phyloP scores from a whole-genome alignment of 2,797 vertebrate species.

The Pangasius djambal region DNA sequence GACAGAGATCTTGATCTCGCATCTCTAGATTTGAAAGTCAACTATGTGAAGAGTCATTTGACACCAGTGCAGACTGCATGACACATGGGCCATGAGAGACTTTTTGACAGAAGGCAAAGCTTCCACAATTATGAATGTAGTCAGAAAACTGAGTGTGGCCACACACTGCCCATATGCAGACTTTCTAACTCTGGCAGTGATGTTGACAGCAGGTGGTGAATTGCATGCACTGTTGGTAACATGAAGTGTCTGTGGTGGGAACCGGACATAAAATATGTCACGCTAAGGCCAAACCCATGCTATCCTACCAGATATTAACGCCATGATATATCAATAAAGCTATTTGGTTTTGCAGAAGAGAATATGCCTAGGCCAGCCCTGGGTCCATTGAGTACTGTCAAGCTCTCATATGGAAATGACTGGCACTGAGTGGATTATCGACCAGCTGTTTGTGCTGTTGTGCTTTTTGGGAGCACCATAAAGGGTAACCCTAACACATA shows the following conservation, averaged over 20 bases:
- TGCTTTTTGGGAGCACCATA: background rate
- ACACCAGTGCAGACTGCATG: background rate
- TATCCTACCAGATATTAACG: background rate
- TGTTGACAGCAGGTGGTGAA: background rate
- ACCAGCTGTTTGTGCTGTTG: background rate
- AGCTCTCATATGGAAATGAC: background rate
- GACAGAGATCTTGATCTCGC: background rate
- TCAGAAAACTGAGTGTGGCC: background rate
- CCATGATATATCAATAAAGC: background rate
- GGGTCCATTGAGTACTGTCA: background rate
- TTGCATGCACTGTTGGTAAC: background rate
- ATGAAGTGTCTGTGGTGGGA: background rate
- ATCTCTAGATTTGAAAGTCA: constrained; percentile 12
- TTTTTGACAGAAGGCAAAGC: constrained; percentile 9
- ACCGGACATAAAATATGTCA: background rate
- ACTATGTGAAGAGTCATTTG: constrained; percentile 24
- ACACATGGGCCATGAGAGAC: background rate
- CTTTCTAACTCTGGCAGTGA: background rate
- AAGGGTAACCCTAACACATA: background rate
- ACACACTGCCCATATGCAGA: constrained; percentile 2
- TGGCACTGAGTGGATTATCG: background rate
- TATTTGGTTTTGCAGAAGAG: constrained; percentile 1
- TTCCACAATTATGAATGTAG: background rate
- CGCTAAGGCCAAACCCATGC: background rate
- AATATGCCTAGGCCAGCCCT: background rate